Evolutionary conservation across 2,797 vertebrate species (phyloP).

Genomic region (Podarcis lilfordi): DNA sequence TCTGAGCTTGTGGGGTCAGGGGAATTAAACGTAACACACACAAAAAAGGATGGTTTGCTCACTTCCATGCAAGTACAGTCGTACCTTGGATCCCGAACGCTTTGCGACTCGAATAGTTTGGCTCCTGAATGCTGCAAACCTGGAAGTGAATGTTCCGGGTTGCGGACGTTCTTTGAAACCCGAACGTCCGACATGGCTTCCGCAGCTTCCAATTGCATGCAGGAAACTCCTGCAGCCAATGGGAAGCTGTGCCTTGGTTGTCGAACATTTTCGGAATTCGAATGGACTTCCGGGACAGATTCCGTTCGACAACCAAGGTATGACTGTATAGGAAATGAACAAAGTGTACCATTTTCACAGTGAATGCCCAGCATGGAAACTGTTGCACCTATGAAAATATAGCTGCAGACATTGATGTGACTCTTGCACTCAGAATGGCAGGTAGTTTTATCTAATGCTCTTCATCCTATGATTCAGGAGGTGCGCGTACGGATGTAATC

Average conservation of each 20-base stretch:
- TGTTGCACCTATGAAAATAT: background rate
- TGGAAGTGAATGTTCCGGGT: no score
- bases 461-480: background rate
- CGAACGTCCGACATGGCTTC: accelerated
- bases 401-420: background rate
- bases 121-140: no score
- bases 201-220: no score
- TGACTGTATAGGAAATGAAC: background rate
- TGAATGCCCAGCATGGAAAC: background rate
- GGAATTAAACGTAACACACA: background rate
- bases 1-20: background rate
- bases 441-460: background rate
- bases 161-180: no score
- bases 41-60: background rate
- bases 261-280: no score
- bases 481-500: background rate
- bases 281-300: no score
- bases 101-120: no score
- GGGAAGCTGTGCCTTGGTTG: no score
- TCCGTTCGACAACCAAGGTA: no score
- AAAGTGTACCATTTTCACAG: background rate
- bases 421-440: background rate
- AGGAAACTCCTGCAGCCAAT: no score
- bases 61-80: no score
- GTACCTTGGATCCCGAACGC: no score